Evolutionary conservation across 2,113 vertebrate genomes (phyloP).

Genomic region (Gambusia affinis): DNA sequence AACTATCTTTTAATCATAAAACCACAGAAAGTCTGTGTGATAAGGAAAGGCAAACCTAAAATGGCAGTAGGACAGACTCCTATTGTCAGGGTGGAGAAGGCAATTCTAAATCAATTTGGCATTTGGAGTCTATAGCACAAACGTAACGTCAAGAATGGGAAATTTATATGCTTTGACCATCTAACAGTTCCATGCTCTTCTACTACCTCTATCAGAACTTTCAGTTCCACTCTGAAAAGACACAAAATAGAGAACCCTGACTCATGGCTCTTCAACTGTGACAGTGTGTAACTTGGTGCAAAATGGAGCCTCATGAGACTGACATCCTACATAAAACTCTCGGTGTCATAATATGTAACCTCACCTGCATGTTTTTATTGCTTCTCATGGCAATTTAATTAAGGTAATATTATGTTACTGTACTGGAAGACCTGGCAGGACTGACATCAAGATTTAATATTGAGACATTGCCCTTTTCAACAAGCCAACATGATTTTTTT

Average conservation of each 20-base stretch:
- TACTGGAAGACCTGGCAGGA: background rate
- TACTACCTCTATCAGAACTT: background rate
- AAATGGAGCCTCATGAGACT: background rate
- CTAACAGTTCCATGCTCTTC: conserved; percentile 2
- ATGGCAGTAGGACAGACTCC: conserved; percentile 18
- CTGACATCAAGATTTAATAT: conserved; percentile 15
- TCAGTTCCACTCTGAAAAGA: background rate
- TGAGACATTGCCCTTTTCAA: background rate
- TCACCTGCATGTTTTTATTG: conserved; percentile 7
- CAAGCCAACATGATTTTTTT: background rate
- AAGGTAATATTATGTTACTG: conserved; percentile 11
- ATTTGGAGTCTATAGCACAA: background rate
- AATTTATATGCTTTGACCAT: conserved; percentile 6
- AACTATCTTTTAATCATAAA: conserved; percentile 41
- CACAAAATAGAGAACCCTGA: background rate
- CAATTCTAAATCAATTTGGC: conserved; percentile 22
- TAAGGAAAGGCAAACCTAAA: conserved; percentile 20
- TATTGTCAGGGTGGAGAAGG: conserved; percentile 14
- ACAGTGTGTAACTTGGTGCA: background rate
- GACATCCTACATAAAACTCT: background rate
- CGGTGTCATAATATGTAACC: background rate
- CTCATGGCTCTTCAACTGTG: background rate
- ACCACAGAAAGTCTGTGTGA: conserved; percentile 2
- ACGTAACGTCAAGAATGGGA: conserved; percentile 15
- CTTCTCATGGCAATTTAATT: conserved; percentile 19